phyloP scores from a whole-genome alignment of 2,797 vertebrate species.

The Smutsia gigantea region DNA sequence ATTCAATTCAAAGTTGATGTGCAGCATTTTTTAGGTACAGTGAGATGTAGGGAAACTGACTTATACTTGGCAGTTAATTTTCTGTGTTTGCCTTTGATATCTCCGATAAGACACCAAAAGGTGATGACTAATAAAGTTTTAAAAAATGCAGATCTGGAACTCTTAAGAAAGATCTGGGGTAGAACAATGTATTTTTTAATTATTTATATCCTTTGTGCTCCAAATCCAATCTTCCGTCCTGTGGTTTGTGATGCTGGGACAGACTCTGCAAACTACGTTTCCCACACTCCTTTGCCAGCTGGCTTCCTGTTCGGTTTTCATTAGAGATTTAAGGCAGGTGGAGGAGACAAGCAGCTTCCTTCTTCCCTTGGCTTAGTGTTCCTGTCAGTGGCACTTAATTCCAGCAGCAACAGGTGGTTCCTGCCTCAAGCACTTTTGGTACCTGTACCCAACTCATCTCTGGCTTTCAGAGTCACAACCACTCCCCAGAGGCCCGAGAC shows the following conservation, averaged over 20 bases:
- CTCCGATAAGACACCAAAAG: not conserved
- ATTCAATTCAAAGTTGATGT: not conserved
- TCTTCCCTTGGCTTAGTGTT: not conserved
- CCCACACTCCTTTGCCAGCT: not conserved
- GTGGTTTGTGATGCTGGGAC: not conserved
- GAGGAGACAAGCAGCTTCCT: not conserved
- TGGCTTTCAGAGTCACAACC: not conserved
- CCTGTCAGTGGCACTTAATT: not conserved
- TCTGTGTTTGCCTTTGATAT: not conserved
- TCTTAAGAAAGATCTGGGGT: not conserved
- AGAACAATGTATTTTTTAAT: not conserved
- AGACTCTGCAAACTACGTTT: not conserved
- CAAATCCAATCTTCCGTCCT: not conserved
- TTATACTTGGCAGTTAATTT: not conserved
- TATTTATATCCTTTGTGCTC: not conserved
- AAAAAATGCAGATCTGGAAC: not conserved
- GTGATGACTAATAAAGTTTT: not conserved
- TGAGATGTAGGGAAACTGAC: not conserved
- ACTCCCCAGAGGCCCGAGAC: not conserved
- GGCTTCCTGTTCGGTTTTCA: not conserved
- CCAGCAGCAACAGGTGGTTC: not conserved
- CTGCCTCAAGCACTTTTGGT: too few species aligned
- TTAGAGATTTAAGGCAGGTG: not conserved
- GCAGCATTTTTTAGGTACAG: not conserved
- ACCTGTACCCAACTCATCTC: not conserved